Evolutionary conservation across 2,888 invertebrate genomes (phyloP), one percentile per base, ranked within the genome.

Genomic region (Lottia scabra): DNA sequence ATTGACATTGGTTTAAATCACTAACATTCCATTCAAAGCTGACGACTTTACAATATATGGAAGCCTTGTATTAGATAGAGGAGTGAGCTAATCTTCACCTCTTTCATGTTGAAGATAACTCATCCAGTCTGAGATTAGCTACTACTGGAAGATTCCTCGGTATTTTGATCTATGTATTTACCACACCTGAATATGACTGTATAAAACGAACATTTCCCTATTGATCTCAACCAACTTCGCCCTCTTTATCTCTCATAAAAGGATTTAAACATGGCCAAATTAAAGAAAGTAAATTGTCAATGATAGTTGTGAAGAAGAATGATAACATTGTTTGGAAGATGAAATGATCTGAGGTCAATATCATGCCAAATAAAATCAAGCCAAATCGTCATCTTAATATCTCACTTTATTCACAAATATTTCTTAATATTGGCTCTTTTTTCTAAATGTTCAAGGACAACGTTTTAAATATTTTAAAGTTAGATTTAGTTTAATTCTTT

Each of bases 11-110:
- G 67, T 62, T 67, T 63, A 67, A 63, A 44, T 30, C 27, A 44
- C 30, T 67, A 67, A 70, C 73, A 73, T 73, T 73, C 70, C 63
- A 44, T 43, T 46, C 70, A 66, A 65, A 73, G 65, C 46, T 70
- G 68, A 63, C 65, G 70, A 70, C 73, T 70, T 70, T 70, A 66
- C 73, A 63, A 67, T 70, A 70, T 73, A 73, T 70, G 73, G 66
- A 73, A 67, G 66, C 63, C 64, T 64, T 65, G 43, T 65, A 64
- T 65, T 65, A 65, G 65, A 70, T 70, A 46, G 70, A 64, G 69
- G 62, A 70, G 65, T 46, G 64, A 65, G 62, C 65, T 68, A 65
- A 68, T 65, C 72, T 68, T 26, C 56, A 23, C 8, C 23, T 56
- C 56, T 56, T 56, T 56, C 56, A 56, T 56, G 19, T 56, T 19